These are phyloP conservation scores for Ellobius talpinus DNA, from an alignment of 2,113 vertebrate species.

Conservation along the genomic window DNA sequence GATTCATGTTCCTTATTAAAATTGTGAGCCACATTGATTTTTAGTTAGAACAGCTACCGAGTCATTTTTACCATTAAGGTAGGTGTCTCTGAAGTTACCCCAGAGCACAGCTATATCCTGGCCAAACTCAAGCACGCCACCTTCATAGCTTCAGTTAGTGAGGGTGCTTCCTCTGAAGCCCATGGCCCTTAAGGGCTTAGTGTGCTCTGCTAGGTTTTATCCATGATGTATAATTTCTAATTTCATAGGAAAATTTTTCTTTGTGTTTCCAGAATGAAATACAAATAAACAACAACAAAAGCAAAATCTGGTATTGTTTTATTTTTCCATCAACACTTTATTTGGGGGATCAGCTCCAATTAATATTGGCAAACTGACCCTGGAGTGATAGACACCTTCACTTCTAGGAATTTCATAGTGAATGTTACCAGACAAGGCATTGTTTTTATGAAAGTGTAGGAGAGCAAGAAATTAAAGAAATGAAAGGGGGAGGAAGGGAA, in stretches of 20 bases:
- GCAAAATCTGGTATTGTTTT: background rate
- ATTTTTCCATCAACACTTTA: background rate
- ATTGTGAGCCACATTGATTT: slow-evolving; percentile 89
- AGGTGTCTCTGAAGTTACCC: slow-evolving; percentile 84
- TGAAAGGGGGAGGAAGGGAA: background rate
- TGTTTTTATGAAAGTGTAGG: slow-evolving; percentile 73
- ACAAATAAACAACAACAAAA: background rate
- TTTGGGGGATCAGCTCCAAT: slow-evolving; percentile 43
- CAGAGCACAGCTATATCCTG: slow-evolving; percentile 81
- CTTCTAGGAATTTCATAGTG: slow-evolving; percentile 75
- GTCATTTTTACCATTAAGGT: slow-evolving; percentile 86
- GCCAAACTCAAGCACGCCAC: slow-evolving; percentile 71
- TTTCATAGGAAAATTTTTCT: slow-evolving; percentile 44
- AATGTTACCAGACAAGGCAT: slow-evolving; percentile 57
- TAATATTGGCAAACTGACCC: slow-evolving; percentile 70
- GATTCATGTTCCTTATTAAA: slow-evolving; percentile 92
- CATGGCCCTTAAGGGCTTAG: slow-evolving; percentile 69
- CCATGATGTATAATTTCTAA: slow-evolving; percentile 74
- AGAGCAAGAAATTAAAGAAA: background rate
- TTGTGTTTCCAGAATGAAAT: background rate
- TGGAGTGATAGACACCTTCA: slow-evolving; percentile 66
- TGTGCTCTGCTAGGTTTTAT: slow-evolving; percentile 61
- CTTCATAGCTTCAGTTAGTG: slow-evolving; percentile 81
- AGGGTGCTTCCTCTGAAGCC: slow-evolving; percentile 66
- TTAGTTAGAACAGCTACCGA: slow-evolving; percentile 83